These are phyloP conservation scores for Buceros bicornis DNA, from an alignment of 2,797 vertebrate genomes.

Conservation along the genomic window DNA sequence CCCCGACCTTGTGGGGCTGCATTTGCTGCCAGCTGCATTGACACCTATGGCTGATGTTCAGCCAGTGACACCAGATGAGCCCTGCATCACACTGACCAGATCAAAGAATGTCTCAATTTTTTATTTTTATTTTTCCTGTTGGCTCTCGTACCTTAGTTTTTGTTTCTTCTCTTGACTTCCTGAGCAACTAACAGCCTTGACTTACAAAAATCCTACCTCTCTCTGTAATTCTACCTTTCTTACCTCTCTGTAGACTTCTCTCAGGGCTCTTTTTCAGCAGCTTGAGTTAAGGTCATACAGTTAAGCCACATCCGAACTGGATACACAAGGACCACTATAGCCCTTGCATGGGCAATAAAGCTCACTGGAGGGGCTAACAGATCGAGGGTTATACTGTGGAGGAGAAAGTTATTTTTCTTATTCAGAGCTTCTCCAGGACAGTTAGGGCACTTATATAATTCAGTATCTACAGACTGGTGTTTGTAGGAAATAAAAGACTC, in stretches of 20 bases:
- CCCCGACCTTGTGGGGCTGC: neutral
- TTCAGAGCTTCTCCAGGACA: neutral
- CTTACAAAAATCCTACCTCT: neutral
- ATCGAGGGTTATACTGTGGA: neutral
- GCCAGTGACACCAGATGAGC: neutral
- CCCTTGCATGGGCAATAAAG: neutral
- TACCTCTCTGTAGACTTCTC: neutral
- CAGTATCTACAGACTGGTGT: neutral
- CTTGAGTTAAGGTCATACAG: neutral
- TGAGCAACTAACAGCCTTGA: neutral
- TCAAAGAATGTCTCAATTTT: accelerated
- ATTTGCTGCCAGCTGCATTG: neutral
- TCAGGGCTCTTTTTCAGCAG: neutral
- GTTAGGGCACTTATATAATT: neutral
- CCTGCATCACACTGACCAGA: neutral
- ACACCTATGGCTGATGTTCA: neutral
- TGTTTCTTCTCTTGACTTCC: neutral
- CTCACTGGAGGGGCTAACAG: neutral
- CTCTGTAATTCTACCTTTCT: neutral
- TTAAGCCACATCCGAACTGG: neutral
- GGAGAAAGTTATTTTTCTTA: neutral
- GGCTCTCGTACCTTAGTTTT: neutral
- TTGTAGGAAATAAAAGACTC: neutral
- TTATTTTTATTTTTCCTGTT: neutral
- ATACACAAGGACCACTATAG: neutral